Evolutionary conservation across 2,113 vertebrate genomes (phyloP).

Genomic region (Sapayoa aenigma): DNA sequence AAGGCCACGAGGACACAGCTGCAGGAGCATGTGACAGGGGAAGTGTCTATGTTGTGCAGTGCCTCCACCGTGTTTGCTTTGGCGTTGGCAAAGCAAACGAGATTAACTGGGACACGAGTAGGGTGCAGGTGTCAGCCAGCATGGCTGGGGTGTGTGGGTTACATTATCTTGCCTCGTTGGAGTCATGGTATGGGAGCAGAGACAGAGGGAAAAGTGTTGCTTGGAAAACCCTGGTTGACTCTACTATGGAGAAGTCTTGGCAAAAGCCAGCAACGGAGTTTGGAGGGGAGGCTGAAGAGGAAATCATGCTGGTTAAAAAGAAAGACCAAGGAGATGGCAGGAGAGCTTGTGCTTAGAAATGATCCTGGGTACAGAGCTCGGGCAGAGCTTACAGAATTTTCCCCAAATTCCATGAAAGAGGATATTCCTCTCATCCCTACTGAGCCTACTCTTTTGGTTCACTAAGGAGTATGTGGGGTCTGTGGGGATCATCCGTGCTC

Average conservation of each 20-base stretch:
- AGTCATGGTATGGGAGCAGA: not conserved
- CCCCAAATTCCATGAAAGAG: not conserved
- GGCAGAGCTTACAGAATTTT: not conserved
- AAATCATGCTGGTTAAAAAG: not conserved
- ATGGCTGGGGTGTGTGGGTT: not conserved
- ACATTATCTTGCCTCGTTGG: not conserved
- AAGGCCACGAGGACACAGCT: not conserved
- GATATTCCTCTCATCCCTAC: not conserved
- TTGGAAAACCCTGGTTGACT: not conserved
- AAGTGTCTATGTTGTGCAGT: rapidly evolving
- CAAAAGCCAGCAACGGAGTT: not conserved
- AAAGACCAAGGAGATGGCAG: rapidly evolving
- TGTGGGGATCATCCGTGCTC: rapidly evolving
- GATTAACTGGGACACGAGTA: not conserved
- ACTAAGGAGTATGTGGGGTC: rapidly evolving
- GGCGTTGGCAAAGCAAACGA: not conserved
- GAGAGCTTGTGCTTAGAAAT: not conserved
- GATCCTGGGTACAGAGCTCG: not conserved
- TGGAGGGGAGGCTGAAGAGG: not conserved
- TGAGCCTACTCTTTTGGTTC: not conserved
- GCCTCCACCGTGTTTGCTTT: not conserved
- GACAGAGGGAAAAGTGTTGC: not conserved
- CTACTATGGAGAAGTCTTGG: not conserved
- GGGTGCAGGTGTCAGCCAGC: not conserved
- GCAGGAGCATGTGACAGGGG: not conserved